Base-by-base conservation (phyloP, 2,888 invertebrate species). In the Hipparchia semele region DNA sequence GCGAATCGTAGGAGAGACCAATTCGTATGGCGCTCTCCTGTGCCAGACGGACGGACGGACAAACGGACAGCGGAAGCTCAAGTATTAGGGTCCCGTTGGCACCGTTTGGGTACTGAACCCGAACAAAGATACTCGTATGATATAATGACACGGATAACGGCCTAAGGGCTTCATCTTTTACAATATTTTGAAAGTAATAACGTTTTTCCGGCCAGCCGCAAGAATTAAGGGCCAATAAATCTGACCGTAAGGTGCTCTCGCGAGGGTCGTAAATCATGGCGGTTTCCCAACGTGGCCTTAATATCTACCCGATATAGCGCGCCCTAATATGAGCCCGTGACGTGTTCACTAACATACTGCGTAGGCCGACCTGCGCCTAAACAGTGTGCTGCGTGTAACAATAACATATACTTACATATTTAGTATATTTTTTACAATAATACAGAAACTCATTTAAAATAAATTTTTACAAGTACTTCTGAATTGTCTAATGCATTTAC, bases 161-260 rank as follows among this genome's bases (percentile, higher is more conserved):
- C 58, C 56, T 39, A 54, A 67, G 56, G 13, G 64, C 64, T 51
- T 53, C 65, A 10, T 65, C 12, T 45, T 61, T 45, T 61, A 59
- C 39, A 39, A 39, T 59, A 68, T 61, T 54, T 59, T 69, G 7
- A 69, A 45, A 54, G 61, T 13, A 69, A 69, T 69, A 60, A 10
- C 53, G 60, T 62, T 61, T 49, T 67, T 56, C 67, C 54, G 45
- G n/a, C 13, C 54, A 9, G 61, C 53, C 69, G 33, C 33, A 54
- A 62, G 45, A 62, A 69, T 69, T 61, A 69, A 62, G 54, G 69
- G 49, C 61, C 61, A 69, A 69, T 69, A 69, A 69, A 69, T 69
- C 61, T 61, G 69, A 61, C 69, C 69, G 69, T 67, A 60, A 60
- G 69, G 69, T 61, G 69, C 39, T 69, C 69, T 60, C 69, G 61